Conservation (phyloP, 2,113 vertebrate genomes). For the Eurystomus gularis region DNA sequence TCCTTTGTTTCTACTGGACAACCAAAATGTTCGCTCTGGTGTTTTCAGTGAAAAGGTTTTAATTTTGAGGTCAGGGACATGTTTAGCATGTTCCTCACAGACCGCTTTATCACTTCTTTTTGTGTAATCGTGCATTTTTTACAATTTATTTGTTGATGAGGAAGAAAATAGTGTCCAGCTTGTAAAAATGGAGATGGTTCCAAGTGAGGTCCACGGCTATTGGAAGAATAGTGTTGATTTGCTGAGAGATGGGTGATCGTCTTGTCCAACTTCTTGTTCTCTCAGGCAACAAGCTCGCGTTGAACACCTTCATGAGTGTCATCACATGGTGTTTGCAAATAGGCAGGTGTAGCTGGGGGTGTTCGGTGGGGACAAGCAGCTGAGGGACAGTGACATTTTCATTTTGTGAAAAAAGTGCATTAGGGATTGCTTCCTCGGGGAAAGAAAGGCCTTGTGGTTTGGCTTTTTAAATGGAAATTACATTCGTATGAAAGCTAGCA, state of each 20-base stretch:
- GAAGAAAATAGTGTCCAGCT: background rate
- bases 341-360: background rate
- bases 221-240: background rate
- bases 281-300: background rate
- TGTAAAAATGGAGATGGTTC: background rate
- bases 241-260: background rate
- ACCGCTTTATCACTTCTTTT: background rate
- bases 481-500: background rate
- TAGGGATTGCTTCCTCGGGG: background rate
- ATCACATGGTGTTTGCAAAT: background rate
- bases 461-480: background rate
- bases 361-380: background rate
- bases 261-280: background rate
- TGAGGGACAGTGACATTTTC: background rate
- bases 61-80: background rate
- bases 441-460: background rate
- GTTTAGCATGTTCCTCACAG: background rate
- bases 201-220: background rate
- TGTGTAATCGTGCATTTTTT: background rate
- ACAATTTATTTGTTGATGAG: background rate
- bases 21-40: background rate
- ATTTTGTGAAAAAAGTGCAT: background rate
- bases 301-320: rapidly evolving
- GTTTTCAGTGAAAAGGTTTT: background rate
- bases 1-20: background rate